Conservation (phyloP, 2,888 invertebrate genomes). For the Heliconius hortense region DNA sequence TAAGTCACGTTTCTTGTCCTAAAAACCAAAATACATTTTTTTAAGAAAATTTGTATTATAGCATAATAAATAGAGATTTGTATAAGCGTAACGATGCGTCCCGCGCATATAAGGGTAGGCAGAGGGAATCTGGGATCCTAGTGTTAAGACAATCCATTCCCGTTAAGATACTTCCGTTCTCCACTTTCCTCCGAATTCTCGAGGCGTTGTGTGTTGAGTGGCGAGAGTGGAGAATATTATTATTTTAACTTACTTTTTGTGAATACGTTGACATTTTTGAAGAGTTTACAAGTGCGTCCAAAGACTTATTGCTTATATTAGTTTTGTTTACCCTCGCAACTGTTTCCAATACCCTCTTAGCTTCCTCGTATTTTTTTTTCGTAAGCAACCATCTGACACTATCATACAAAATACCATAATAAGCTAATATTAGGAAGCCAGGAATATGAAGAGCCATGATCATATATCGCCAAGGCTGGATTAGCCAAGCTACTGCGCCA, state of each 20-base stretch:
- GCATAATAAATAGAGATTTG: background rate
- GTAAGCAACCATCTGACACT: slow-evolving; percentile 89
- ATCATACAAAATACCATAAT: slow-evolving; percentile 84
- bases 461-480: slow-evolving; percentile 85
- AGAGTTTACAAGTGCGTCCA: slow-evolving; percentile 30
- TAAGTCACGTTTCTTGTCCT: slow-evolving; percentile 45
- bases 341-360: slow-evolving; percentile 68
- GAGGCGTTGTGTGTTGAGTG: too few species aligned
- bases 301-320: slow-evolving; percentile 33
- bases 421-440: slow-evolving; percentile 83
- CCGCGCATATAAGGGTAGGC: too few species aligned
- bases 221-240: background rate
- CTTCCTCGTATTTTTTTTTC: slow-evolving; percentile 83
- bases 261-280: background rate
- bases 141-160: too few species aligned
- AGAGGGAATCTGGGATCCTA: too few species aligned
- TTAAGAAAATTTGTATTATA: too few species aligned
- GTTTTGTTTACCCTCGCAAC: slow-evolving; percentile 37
- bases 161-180: too few species aligned
- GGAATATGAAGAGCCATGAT: slow-evolving; percentile 86
- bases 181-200: too few species aligned
- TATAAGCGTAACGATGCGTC: too few species aligned
- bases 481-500: slow-evolving; percentile 84
- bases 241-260: slow-evolving; percentile 21
- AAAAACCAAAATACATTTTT: slow-evolving; percentile 12